Base-by-base conservation (phyloP, 2,888 invertebrate species). In the Sarcophaga carnaria region DNA sequence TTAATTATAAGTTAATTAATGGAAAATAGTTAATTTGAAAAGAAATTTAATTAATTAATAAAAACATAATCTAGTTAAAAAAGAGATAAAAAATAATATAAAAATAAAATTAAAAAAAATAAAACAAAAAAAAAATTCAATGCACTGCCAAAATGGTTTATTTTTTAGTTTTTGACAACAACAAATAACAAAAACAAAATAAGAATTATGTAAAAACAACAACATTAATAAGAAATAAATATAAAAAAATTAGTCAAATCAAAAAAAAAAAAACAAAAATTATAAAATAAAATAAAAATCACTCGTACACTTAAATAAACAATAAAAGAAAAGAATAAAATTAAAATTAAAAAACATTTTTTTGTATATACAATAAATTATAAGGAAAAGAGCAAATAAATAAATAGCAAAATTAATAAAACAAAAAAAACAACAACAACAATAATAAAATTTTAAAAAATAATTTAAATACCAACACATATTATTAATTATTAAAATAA, bases 131-230 rank as follows among this genome's bases (percentile, higher is more conserved):
- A 88, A 90, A 77, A 83, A 88, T 86, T 92, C 91, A 92, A 92
- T 92, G 92, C 92, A 92, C 92, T 92, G 92, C 92, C 92, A 92
- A 92, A 91, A 92, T 91, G 91, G 91, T 91, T 91, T 92, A 83
- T 84, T 84, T 84, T 80, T 87, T 87, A 75, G 79, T 79, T 87
- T 84, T 91, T 91, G 90, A 89, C 89, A 90, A 90, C 89, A 84
- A 83, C 85, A 80, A 87, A 64, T 75, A 80, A 81, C 86, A 82
- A 82, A 88, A 88, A 82, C 89, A 79, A 88, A 67, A 83, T 75
- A 79, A 75, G 66, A 71, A 71, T 60, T 60, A 59, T 76, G 54
- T 80, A 81, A 74, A 79, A 49, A 76, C 27, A 66, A 80, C 4
- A 77, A 66, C n/a, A 64, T 60, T 69, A 64, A 71, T 47, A 75